Evolutionary conservation across 2,113 vertebrate genomes (phyloP).

Genomic region (Diphyllodes magnificus): DNA sequence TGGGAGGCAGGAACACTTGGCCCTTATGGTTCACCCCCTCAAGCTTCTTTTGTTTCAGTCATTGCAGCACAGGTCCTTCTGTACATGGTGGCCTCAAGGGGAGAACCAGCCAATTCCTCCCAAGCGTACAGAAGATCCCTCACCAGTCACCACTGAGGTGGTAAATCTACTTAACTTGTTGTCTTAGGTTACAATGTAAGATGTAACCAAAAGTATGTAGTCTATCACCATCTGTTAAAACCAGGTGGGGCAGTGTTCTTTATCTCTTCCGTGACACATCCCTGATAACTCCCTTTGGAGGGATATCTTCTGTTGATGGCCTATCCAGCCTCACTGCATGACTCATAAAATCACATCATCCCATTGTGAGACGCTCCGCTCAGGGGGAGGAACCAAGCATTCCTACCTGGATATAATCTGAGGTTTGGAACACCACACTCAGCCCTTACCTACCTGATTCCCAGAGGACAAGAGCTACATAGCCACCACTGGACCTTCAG

Average conservation of each 20-base stretch:
- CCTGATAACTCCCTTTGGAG: neutral
- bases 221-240: neutral
- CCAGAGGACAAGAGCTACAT: neutral
- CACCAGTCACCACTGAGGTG: neutral
- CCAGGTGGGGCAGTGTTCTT: neutral
- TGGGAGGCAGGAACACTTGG: neutral
- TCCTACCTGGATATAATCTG: neutral
- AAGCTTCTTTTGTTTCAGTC: neutral
- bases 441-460: neutral
- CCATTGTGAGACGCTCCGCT: neutral
- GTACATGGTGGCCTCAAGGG: rapidly evolving
- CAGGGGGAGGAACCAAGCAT: neutral
- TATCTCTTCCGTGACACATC: neutral
- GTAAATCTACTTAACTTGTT: neutral
- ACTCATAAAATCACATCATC: neutral
- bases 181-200: neutral
- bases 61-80: neutral
- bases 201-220: neutral
- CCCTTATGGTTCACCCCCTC: neutral
- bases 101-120: neutral
- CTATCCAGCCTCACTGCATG: too few species aligned
- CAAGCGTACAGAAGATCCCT: neutral
- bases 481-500: neutral
- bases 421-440: neutral
- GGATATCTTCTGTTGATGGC: neutral